A percentile compares a stretch with the other conserved stretches of the same genome.
phyloP scores from a whole-genome alignment of 2,797 vertebrate species.

The Gymnothorax javanicus region DNA sequence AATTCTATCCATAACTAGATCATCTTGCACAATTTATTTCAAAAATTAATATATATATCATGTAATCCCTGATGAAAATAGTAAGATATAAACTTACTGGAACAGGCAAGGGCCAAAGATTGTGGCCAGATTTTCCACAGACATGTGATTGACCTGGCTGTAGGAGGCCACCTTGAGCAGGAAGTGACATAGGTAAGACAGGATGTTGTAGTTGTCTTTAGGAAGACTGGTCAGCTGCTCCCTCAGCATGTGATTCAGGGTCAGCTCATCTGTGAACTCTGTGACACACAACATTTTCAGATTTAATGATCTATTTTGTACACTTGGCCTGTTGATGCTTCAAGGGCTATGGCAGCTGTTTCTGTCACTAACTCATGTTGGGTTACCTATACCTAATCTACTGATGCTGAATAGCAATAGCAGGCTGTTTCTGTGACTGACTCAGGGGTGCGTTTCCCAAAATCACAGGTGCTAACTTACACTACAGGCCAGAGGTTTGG shows the following conservation, averaged over 20 bases:
- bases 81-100: conserved; percentile 63
- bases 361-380: too few species aligned
- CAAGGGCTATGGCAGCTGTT: too few species aligned
- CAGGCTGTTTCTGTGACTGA: too few species aligned
- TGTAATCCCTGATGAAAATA: background rate
- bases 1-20: too few species aligned
- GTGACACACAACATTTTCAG: background rate
- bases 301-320: background rate
- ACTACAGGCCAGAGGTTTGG: background rate
- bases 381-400: too few species aligned
- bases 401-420: background rate
- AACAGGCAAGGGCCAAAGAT: conserved; percentile 79
- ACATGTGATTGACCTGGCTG: conserved; percentile 79
- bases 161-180: conserved; percentile 71
- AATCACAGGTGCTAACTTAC: too few species aligned
- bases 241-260: conserved; percentile 62
- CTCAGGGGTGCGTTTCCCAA: too few species aligned
- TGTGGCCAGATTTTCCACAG: conserved; percentile 76
- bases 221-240: conserved; percentile 56
- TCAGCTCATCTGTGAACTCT: conserved; percentile 30
- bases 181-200: conserved; percentile 77
- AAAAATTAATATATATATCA: background rate
- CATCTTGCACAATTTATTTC: background rate
- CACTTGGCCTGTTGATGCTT: too few species aligned
- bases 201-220: conserved; percentile 62